Evolutionary conservation across 1,140 invertebrate genomes (phyloP), one percentile per base, ranked within the genome.

Genomic region (Drosophila murphyi): DNA sequence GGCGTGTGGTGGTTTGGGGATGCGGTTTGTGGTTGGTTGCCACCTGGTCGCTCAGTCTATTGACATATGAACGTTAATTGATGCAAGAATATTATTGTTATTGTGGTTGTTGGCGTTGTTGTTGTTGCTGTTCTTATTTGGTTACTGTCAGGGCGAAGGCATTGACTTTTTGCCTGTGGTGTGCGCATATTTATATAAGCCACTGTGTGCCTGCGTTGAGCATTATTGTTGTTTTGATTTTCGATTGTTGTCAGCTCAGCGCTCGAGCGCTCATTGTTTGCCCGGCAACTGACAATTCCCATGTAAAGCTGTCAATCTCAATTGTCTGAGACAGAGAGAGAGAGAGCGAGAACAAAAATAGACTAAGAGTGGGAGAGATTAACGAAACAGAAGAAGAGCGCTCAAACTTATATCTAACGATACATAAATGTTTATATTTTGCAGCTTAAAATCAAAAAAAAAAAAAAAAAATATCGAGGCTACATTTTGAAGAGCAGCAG

Each of bases 91-190:
- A 20, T 45, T 59, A 45, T 43, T 76, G 45, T 7, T 52, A 28
- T 41, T 60, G 32, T 56, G 34, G 39, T 8, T 61, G 43, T 45
- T 64, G 32, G 47, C 52, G 52, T 76, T 60, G 39, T 8, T 61
- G 43, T 45, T 64, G 32, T 52, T 57, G 52, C 76, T 60, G 29
- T 50, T 52, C 10, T 59, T n/a, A 43, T 43, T n/a, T 43, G 39
- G 39, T 43, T 65, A 29, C 29, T 72, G 54, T 41, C 37, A 55
- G 48, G 34, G 37, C 60, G 10, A 71, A 86, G 82, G 62, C 82
- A 85, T 70, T 82, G 76, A 87, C 82, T 87, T 69, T 64, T 61
- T 81, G 72, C 78, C 80, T 82, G 72, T 87, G 79, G 56, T 76
- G 68, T 76, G 65, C 71, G 41, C 48, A 72, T 54, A 76, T 78